Conservation (phyloP, 2,888 invertebrate species). For the Dasysyrphus tricinctus region DNA sequence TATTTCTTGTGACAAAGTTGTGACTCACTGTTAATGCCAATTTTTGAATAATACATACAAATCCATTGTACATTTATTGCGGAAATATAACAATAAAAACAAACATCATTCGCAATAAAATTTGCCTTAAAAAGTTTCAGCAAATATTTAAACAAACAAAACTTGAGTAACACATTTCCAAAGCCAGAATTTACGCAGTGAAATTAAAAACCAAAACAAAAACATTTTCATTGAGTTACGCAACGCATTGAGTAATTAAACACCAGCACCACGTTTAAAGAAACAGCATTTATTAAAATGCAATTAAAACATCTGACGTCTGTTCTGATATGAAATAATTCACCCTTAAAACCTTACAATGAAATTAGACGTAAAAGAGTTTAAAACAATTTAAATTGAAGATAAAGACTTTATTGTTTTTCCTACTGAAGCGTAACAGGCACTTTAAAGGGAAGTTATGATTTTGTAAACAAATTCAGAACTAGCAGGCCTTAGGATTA, state of each 20-base stretch:
- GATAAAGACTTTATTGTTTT: background rate
- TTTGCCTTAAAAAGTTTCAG: too few species aligned
- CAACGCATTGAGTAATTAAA: conserved; percentile 8
- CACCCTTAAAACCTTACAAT: conserved; percentile 8
- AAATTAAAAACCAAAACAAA: conserved; percentile 1
- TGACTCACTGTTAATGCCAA: background rate
- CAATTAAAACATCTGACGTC: conserved; percentile 55
- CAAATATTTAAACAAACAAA: conserved; percentile 19
- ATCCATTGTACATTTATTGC: too few species aligned
- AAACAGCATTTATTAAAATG: conserved; percentile 46
- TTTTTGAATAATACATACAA: too few species aligned
- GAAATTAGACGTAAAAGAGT: background rate
- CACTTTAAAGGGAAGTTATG: background rate
- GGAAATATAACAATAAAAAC: background rate
- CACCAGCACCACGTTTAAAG: background rate
- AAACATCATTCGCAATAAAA: background rate
- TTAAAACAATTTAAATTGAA: background rate
- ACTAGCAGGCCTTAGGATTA: too few species aligned
- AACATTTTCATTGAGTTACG: background rate
- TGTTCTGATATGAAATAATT: background rate
- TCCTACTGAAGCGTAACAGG: background rate
- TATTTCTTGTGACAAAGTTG: background rate
- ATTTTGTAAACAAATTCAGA: background rate
- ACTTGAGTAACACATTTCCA: background rate
- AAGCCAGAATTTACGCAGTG: conserved; percentile 17